These are phyloP conservation scores for Camponotus vicinus DNA, from an alignment of 1,140 invertebrate genomes.

Conservation along the genomic window DNA sequence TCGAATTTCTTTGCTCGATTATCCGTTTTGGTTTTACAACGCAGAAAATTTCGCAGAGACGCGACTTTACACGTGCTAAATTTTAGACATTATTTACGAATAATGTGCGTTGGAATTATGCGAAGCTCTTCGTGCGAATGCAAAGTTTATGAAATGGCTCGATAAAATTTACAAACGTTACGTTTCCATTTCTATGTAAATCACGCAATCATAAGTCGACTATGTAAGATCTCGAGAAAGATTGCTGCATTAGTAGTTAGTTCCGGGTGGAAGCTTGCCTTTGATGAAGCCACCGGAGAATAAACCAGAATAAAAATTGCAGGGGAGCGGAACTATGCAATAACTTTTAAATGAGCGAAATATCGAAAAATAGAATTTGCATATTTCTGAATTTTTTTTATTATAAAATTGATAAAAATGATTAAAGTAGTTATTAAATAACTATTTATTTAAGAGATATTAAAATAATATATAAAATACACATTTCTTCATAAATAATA, in stretches of 20 bases:
- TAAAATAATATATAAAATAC: background rate
- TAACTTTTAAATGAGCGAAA: background rate
- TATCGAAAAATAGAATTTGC: background rate
- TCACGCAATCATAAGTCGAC: constrained; percentile 79
- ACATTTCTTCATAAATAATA: background rate
- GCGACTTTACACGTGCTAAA: background rate
- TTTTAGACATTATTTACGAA: background rate
- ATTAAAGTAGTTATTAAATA: background rate
- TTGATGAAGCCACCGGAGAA: constrained; percentile 74
- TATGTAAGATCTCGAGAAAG: constrained; percentile 80
- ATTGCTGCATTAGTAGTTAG: constrained; percentile 83
- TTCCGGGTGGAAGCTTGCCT: constrained; percentile 77
- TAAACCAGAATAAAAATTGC: constrained; percentile 56
- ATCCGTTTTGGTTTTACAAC: constrained; percentile 59
- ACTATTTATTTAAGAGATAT: background rate
- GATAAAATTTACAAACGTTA: constrained; percentile 23
- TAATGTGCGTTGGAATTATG: background rate
- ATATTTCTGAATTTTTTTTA: background rate
- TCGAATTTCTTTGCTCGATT: constrained; percentile 51
- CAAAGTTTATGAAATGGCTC: background rate
- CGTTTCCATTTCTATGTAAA: constrained; percentile 82
- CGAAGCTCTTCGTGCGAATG: background rate
- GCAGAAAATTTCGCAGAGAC: background rate
- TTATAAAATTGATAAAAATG: background rate
- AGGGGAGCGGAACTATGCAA: background rate